phyloP scores from a whole-genome alignment of 2,888 invertebrate genomes.

The Alviniconcha strummeri region DNA sequence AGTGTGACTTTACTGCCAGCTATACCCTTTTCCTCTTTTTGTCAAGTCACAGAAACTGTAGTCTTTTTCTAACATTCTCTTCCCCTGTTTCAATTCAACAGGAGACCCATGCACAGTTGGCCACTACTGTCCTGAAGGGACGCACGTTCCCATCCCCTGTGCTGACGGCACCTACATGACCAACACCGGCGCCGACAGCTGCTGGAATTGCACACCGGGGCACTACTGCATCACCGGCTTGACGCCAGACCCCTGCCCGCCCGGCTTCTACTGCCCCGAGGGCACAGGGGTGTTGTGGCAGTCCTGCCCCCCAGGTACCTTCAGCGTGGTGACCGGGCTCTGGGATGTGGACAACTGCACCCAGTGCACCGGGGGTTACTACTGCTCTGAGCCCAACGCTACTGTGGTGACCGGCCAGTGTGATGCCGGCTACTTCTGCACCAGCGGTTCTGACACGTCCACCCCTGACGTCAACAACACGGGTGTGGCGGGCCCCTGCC shows the following conservation, averaged over 20 bases:
- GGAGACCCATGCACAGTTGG: slow-evolving; percentile 66
- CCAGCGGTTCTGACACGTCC: slow-evolving; percentile 59
- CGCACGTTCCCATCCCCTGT: slow-evolving; percentile 58
- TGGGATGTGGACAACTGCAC: slow-evolving; percentile 63
- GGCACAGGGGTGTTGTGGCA: slow-evolving; percentile 67
- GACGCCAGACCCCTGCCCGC: slow-evolving; percentile 60
- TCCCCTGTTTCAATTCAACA: neutral
- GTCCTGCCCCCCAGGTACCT: slow-evolving; percentile 68
- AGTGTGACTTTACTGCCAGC: no score
- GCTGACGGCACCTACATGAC: slow-evolving; percentile 62
- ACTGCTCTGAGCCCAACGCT: slow-evolving; percentile 60
- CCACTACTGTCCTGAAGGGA: slow-evolving; percentile 68
- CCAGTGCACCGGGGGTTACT: slow-evolving; percentile 66
- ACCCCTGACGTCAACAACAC: slow-evolving; percentile 58
- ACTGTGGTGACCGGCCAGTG: slow-evolving; percentile 60
- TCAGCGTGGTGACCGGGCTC: slow-evolving; percentile 56
- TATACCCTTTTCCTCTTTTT: no score
- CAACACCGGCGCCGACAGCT: slow-evolving; percentile 58
- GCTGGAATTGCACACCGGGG: slow-evolving; percentile 65
- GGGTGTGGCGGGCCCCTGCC: slow-evolving; percentile 67
- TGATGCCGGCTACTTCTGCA: slow-evolving; percentile 63
- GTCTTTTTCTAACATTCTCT: no score
- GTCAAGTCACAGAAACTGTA: no score
- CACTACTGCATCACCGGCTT: slow-evolving; percentile 61
- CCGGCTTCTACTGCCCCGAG: slow-evolving; percentile 68